phyloP scores from a whole-genome alignment of 2,797 vertebrate genomes.

The Pachyuromys duprasi region DNA sequence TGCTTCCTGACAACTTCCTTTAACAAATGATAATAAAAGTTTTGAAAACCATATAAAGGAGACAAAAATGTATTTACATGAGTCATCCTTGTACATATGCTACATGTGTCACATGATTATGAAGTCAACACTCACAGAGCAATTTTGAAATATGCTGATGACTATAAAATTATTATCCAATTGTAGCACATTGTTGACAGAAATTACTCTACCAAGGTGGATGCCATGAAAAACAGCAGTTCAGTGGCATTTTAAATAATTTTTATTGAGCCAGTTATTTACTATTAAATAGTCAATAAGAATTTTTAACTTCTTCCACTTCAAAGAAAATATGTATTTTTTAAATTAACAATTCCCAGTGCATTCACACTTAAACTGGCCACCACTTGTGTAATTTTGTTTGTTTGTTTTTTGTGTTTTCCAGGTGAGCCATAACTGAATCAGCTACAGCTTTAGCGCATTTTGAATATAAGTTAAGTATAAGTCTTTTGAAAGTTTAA shows the following conservation, averaged over 20 bases:
- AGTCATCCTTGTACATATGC: not conserved
- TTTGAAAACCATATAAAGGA: constrained; percentile 12
- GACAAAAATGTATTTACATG: not conserved
- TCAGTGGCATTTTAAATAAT: not conserved
- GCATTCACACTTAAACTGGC: not conserved
- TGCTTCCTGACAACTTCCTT: not conserved
- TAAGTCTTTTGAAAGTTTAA: not conserved
- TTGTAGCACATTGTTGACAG: not conserved
- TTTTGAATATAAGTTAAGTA: not conserved
- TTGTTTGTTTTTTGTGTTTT: not conserved
- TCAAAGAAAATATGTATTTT: not conserved
- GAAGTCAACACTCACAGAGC: not conserved
- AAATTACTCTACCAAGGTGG: not conserved
- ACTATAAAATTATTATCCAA: not conserved
- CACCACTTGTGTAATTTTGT: not conserved
- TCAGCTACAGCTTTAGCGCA: not conserved
- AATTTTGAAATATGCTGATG: not conserved
- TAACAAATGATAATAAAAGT: constrained; percentile 4
- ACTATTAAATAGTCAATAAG: not conserved
- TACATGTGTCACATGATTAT: not conserved
- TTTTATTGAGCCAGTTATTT: not conserved
- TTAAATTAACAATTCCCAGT: not conserved
- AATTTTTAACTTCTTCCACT: not conserved
- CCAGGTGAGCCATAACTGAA: not conserved
- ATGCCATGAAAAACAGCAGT: accelerated